phyloP scores from a whole-genome alignment of 2,797 vertebrate genomes.

The Clarias platycephalus region DNA sequence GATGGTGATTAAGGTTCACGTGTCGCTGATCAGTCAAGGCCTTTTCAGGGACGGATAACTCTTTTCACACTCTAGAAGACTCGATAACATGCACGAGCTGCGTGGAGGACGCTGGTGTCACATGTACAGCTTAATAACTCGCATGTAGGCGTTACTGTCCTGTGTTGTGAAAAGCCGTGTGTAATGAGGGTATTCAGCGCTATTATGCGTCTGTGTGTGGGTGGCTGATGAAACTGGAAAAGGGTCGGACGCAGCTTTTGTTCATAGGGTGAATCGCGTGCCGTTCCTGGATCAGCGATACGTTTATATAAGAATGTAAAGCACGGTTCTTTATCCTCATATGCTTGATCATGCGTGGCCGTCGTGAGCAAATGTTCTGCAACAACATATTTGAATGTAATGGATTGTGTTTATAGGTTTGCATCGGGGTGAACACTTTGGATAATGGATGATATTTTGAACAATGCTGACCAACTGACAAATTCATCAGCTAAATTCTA shows the following conservation, averaged over 20 bases:
- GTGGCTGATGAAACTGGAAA: background rate
- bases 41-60: constrained; percentile 46
- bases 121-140: background rate
- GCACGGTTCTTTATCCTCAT: background rate
- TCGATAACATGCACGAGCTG: constrained; percentile 1
- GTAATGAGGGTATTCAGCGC: background rate
- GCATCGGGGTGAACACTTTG: background rate
- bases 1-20: background rate
- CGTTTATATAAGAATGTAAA: background rate
- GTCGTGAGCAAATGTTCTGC: background rate
- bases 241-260: constrained; percentile 1
- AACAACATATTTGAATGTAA: background rate
- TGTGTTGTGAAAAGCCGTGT: background rate
- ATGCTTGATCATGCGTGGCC: background rate
- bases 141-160: background rate
- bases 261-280: background rate
- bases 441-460: background rate
- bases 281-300: background rate
- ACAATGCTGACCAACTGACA: background rate
- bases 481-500: background rate
- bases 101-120: constrained; percentile 13
- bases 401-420: too few species aligned
- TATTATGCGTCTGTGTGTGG: background rate
- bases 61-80: constrained; percentile 53
- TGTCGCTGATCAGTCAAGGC: constrained; percentile 13